Percentiles rank a stretch among this genome's conserved stretches.
These are phyloP conservation scores for Acomys russatus DNA, from an alignment of 2,797 vertebrate species.

Conservation along the genomic window DNA sequence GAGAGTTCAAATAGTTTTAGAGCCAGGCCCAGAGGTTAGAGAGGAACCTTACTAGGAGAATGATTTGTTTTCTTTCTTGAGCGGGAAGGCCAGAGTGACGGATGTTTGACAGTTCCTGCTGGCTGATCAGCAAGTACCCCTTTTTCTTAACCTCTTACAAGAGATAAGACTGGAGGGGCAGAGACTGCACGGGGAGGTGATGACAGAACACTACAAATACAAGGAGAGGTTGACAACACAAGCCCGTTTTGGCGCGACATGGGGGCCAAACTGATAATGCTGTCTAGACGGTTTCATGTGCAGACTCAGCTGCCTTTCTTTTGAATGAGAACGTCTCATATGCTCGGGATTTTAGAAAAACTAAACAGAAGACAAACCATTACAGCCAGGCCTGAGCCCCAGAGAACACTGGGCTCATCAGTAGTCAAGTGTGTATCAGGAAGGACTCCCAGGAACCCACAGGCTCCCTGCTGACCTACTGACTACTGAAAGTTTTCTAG, in stretches of 20 bases:
- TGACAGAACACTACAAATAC: constrained; percentile 57
- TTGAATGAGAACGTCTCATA: background rate
- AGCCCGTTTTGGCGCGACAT: constrained; percentile 34
- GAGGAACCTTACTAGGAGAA: constrained; percentile 82
- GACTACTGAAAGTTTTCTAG: background rate
- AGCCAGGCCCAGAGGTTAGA: constrained; percentile 79
- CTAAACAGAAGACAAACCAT: constrained; percentile 9
- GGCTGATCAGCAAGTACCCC: constrained; percentile 80
- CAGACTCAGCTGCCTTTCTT: background rate
- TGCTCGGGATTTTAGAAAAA: background rate
- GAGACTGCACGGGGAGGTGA: background rate
- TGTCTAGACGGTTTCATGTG: background rate
- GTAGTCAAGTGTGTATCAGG: background rate
- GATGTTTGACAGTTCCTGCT: constrained; percentile 85
- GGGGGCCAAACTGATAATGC: constrained; percentile 4
- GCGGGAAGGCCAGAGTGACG: constrained; percentile 79
- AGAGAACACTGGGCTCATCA: background rate
- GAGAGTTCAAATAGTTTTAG: constrained; percentile 85
- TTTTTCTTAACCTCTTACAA: constrained; percentile 84
- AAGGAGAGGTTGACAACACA: constrained; percentile 53
- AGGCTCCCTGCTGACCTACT: background rate
- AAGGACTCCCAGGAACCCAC: background rate
- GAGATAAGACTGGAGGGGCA: constrained; percentile 76
- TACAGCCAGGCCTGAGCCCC: background rate
- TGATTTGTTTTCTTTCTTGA: constrained; percentile 87